phyloP scores from a whole-genome alignment of 1,140 invertebrate genomes.

The Steinernema feltiae region DNA sequence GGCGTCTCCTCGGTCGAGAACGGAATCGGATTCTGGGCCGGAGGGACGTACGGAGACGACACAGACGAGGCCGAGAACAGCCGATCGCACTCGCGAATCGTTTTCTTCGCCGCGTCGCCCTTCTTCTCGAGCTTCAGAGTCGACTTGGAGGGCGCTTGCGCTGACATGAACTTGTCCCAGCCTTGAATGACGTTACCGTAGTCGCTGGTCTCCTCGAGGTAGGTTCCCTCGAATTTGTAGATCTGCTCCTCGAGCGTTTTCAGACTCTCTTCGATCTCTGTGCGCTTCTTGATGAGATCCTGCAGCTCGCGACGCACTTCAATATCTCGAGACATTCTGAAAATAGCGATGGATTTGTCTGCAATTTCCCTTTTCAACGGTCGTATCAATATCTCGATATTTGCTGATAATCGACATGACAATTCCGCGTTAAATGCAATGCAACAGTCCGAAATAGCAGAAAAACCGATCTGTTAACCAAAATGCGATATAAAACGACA shows the following conservation, averaged over 20 bases:
- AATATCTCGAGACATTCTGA: constrained; percentile 30
- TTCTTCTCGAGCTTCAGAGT: constrained; percentile 39
- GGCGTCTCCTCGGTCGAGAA: background rate
- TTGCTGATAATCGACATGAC: too few species aligned
- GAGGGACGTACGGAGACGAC: constrained; percentile 80
- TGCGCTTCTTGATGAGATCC: constrained; percentile 81
- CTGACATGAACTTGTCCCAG: constrained; percentile 33
- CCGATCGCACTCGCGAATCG: constrained; percentile 92
- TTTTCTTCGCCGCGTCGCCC: constrained; percentile 59
- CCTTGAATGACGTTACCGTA: constrained; percentile 92
- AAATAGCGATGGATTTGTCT: too few species aligned
- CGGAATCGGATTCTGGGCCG: background rate
- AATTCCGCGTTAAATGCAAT: too few species aligned
- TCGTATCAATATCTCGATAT: too few species aligned
- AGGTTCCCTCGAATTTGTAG: constrained; percentile 98
- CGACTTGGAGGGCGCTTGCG: constrained; percentile 34
- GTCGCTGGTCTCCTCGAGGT: constrained; percentile 89
- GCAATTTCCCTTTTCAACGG: too few species aligned
- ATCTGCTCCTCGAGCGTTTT: constrained; percentile 94
- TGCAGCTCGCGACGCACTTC: constrained; percentile 70
- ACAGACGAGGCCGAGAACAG: constrained; percentile 97
- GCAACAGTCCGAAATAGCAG: too few species aligned
- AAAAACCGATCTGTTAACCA: too few species aligned
- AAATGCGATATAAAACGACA: too few species aligned
- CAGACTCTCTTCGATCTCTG: constrained; percentile 88